Conservation (phyloP, 2,113 vertebrate genomes). For the Rhinichthys klamathensis region DNA sequence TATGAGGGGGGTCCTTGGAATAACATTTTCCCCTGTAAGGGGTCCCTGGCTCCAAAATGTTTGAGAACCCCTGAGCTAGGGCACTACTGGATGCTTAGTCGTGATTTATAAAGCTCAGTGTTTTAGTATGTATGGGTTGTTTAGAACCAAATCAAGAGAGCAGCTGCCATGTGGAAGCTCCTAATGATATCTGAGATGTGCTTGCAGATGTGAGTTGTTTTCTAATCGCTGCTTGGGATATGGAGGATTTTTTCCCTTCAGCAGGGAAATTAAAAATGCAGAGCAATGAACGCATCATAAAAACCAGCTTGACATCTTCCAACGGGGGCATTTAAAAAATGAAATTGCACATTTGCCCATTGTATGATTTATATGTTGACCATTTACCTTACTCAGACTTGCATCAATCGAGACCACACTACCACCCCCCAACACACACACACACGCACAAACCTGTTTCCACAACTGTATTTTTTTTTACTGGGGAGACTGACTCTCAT, state of each 20-base stretch:
- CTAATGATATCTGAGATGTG: conserved; percentile 27
- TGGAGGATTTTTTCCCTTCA: conserved; percentile 30
- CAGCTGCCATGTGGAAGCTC: conserved; percentile 23
- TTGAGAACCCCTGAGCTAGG: too few relatives aligned
- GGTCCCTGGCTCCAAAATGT: too few relatives aligned
- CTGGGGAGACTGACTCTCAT: not conserved
- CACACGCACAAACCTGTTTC: not conserved
- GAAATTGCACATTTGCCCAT: conserved; percentile 28
- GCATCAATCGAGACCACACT: not conserved
- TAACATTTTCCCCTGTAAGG: too few relatives aligned
- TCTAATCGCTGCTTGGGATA: conserved; percentile 42
- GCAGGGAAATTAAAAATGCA: conserved; percentile 55
- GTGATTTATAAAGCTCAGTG: conserved; percentile 22
- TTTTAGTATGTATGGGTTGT: conserved; percentile 18
- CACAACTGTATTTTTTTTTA: not conserved
- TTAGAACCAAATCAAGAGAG: conserved; percentile 19
- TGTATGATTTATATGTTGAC: conserved; percentile 45
- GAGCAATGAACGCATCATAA: conserved; percentile 54
- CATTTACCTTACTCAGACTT: conserved; percentile 19
- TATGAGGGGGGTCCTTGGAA: too few relatives aligned
- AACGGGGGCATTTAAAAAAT: conserved; percentile 53
- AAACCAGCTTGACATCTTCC: conserved; percentile 50
- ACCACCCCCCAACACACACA: not conserved
- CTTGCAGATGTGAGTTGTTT: conserved; percentile 30
- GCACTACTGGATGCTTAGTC: conserved; percentile 3